A percentile compares a stretch with the other conserved stretches of the same genome.
Conservation (phyloP, 2,888 invertebrate species). For the Noctua janthe region DNA sequence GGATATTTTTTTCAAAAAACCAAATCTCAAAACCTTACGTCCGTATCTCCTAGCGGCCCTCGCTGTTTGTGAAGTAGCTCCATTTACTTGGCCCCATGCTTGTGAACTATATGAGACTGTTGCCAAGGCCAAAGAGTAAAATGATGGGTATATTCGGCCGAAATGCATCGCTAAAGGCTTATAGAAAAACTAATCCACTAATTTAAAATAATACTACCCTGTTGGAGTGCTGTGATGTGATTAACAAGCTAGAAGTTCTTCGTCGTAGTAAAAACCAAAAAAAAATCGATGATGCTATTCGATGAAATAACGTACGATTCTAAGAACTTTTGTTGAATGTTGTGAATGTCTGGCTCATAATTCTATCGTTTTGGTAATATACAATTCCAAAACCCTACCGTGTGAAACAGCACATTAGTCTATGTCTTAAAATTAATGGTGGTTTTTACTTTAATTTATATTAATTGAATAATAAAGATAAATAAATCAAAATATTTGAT, state of each 20-base stretch:
- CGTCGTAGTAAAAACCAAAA: not conserved
- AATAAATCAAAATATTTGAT: not conserved
- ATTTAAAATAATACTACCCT: not conserved
- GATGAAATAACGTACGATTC: not conserved
- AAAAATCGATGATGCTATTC: not conserved
- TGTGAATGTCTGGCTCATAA: not conserved
- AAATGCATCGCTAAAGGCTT: not conserved
- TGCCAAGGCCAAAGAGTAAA: not conserved
- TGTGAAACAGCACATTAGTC: not conserved
- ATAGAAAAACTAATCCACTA: not conserved
- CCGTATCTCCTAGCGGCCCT: conserved; percentile 8
- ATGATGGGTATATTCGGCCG: not conserved
- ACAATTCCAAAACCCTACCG: not conserved
- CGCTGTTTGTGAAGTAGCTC: conserved; percentile 23
- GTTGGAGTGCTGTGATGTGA: not conserved
- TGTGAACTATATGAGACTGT: not conserved
- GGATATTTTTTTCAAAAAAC: not conserved
- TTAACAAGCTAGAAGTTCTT: not conserved
- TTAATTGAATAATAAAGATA: not conserved
- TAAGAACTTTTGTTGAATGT: not conserved
- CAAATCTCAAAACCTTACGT: conserved; percentile 7
- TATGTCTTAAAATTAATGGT: not conserved
- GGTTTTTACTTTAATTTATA: too few species aligned
- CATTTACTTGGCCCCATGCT: conserved; percentile 18
- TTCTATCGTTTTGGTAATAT: not conserved